Evolutionary conservation across 2,888 invertebrate species (phyloP).

Genomic region (Oxyscelio sp.): DNA sequence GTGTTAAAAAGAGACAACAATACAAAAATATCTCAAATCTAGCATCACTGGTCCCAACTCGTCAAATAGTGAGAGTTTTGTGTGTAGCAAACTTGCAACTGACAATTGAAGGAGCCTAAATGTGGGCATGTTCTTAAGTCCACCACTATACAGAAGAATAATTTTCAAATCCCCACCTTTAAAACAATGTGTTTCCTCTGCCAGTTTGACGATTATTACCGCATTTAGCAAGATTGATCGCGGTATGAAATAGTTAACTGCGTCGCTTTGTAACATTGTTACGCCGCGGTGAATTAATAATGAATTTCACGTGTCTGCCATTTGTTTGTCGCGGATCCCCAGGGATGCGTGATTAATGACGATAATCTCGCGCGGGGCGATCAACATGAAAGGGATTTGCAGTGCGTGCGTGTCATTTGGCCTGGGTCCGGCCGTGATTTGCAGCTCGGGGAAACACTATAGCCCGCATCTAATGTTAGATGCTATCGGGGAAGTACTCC

Average conservation of each 20-base stretch:
- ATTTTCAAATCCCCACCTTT: no score
- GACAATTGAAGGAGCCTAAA: no score
- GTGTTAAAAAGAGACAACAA: no score
- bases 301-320: constrained; percentile 51
- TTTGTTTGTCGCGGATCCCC: constrained; percentile 30
- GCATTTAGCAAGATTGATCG: constrained; percentile 43
- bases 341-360: constrained; percentile 49
- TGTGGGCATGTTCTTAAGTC: no score
- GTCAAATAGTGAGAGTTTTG: no score
- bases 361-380: constrained; percentile 29
- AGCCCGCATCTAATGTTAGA: constrained; percentile 63
- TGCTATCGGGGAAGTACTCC: constrained; percentile 55
- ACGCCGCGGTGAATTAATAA: constrained; percentile 47
- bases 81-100: no score
- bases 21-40: no score
- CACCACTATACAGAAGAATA: no score
- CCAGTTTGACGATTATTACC: constrained; percentile 35
- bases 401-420: constrained; percentile 32
- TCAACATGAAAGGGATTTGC: constrained; percentile 10
- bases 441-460: constrained; percentile 9
- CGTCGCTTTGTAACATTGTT: constrained; percentile 11
- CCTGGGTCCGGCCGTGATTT: constrained; percentile 7
- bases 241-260: constrained; percentile 33
- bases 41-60: no score
- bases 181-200: no score